phyloP scores from a whole-genome alignment of 2,113 vertebrate genomes.

The Ochotona curzoniae region DNA sequence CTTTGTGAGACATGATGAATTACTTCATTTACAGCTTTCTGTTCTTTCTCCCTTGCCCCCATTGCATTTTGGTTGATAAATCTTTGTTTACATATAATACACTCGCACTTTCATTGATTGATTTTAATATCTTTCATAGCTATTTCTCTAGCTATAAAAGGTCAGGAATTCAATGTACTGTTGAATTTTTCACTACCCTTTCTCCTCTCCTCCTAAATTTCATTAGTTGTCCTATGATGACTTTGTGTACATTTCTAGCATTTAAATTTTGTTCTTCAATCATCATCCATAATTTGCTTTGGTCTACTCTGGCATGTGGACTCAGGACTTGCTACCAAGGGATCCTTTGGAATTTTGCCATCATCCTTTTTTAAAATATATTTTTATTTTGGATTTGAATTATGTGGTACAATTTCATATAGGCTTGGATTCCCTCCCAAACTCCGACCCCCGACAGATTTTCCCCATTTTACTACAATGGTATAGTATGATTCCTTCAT shows the following conservation, averaged over 20 bases:
- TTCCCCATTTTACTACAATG: too few relatives aligned
- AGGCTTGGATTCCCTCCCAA: too few relatives aligned
- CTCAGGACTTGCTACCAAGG: not conserved
- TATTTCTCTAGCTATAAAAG: not conserved
- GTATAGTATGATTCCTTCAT: too few relatives aligned
- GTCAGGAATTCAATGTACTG: not conserved
- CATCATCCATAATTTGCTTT: not conserved
- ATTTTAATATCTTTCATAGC: not conserved
- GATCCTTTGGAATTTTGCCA: not conserved
- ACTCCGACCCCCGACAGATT: too few relatives aligned
- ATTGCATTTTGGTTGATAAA: not conserved
- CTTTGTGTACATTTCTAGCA: not conserved
- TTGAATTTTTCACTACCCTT: not conserved
- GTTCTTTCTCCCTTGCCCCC: not conserved
- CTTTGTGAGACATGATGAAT: conserved; percentile 1
- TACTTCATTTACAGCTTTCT: not conserved
- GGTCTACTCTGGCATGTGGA: not conserved
- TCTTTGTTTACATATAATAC: not conserved
- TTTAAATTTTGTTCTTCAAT: not conserved
- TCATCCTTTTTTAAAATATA: not conserved
- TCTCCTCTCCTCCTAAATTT: not conserved
- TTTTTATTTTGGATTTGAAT: too few relatives aligned
- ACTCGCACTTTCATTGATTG: not conserved
- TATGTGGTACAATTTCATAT: too few relatives aligned
- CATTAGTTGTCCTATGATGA: not conserved